Conservation (phyloP, 2,888 invertebrate genomes). For the Drosophila falleni region DNA sequence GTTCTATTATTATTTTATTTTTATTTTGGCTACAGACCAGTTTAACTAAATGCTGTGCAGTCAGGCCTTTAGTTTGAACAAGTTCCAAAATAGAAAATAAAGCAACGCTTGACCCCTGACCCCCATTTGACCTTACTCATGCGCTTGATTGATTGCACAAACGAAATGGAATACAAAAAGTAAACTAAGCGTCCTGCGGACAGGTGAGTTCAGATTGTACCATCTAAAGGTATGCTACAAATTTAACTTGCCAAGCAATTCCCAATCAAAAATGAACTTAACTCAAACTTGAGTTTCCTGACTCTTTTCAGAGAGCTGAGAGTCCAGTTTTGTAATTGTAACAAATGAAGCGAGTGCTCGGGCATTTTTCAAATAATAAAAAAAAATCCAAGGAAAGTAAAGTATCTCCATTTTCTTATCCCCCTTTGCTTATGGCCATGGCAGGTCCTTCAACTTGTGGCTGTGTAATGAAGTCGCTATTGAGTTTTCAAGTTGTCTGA, state of each 20-base stretch:
- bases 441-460: conserved; percentile 33
- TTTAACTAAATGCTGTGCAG: conserved; percentile 53
- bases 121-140: conserved; percentile 59
- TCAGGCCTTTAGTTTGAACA: conserved; percentile 48
- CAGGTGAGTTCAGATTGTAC: conserved; percentile 6
- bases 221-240: conserved; percentile 43
- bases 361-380: conserved; percentile 27
- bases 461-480: conserved; percentile 52
- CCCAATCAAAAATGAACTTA: conserved; percentile 60
- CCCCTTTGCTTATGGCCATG: neutral
- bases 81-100: conserved; percentile 8
- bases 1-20: conserved; percentile 9
- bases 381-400: conserved; percentile 4
- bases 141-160: conserved; percentile 75
- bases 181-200: conserved; percentile 27
- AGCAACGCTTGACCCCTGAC: conserved; percentile 47
- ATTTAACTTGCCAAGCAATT: conserved; percentile 50
- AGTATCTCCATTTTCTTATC: neutral
- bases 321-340: conserved; percentile 56
- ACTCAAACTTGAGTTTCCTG: conserved; percentile 34
- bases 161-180: conserved; percentile 57
- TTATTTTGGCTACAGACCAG: conserved; percentile 7
- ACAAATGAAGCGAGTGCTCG: conserved; percentile 61
- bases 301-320: conserved; percentile 13
- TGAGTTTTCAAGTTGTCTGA: conserved; percentile 59